phyloP scores from a whole-genome alignment of 2,888 invertebrate species.

The Tachina fera region DNA sequence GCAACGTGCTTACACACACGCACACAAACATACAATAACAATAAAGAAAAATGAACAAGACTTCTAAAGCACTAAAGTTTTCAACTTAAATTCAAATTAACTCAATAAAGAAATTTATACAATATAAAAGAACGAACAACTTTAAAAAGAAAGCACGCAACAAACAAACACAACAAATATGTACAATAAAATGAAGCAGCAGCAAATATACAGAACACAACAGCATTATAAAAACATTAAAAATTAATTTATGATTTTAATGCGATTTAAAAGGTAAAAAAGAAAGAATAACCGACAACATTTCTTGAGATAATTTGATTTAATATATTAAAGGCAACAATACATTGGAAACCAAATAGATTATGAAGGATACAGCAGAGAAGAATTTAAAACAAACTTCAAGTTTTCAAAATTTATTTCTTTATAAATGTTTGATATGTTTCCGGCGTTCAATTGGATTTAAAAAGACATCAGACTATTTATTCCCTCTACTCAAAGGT shows the following conservation, averaged over 20 bases:
- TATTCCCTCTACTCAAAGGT: too few relatives aligned
- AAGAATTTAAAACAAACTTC: too few relatives aligned
- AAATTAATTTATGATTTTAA: constrained; percentile 71
- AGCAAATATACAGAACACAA: constrained; percentile 31
- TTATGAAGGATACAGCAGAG: too few relatives aligned
- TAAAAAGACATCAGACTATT: too few relatives aligned
- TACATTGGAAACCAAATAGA: neutral
- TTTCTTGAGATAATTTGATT: constrained; percentile 31
- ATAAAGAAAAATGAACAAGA: constrained; percentile 53
- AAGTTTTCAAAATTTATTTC: too few relatives aligned
- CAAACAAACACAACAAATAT: constrained; percentile 15
- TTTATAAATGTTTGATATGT: too few relatives aligned
- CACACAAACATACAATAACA: neutral
- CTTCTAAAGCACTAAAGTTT: constrained; percentile 65
- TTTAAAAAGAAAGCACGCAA: neutral
- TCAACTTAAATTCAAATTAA: constrained; percentile 70
- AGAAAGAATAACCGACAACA: neutral
- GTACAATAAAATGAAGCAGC: constrained; percentile 43
- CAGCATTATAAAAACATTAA: constrained; percentile 70
- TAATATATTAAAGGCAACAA: neutral
- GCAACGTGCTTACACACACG: constrained; percentile 2
- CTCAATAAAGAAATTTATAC: constrained; percentile 58
- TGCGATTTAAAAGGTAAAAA: constrained; percentile 51
- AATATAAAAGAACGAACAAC: constrained; percentile 20
- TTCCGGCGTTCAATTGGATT: too few relatives aligned